A percentile compares a stretch with the other conserved stretches of the same genome.
These are phyloP conservation scores for Falco biarmicus DNA, from an alignment of 2,797 vertebrate genomes.

Conservation along the genomic window DNA sequence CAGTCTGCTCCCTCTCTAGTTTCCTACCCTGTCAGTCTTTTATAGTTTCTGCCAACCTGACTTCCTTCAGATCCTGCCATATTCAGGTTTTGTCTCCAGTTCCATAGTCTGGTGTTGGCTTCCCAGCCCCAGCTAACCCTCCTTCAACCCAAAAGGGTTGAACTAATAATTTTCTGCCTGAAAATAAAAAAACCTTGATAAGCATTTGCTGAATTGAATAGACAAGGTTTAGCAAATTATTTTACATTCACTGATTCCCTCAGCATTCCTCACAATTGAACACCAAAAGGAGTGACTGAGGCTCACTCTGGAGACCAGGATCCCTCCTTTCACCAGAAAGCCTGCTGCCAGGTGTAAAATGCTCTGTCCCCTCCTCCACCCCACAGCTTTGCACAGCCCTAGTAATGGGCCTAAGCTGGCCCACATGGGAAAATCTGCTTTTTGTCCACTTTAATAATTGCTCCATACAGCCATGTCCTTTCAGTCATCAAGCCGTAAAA, in stretches of 20 bases:
- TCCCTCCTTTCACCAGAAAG: background rate
- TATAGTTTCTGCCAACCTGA: background rate
- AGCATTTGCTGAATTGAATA: background rate
- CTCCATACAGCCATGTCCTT: background rate
- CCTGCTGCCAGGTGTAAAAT: background rate
- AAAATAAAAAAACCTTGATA: background rate
- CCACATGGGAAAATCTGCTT: background rate
- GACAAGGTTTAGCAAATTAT: background rate
- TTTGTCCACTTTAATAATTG: conserved; percentile 9
- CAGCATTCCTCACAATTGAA: background rate
- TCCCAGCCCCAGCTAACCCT: background rate
- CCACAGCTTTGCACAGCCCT: background rate
- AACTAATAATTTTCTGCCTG: background rate
- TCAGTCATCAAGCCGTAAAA: background rate
- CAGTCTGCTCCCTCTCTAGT: background rate
- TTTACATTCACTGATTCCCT: background rate
- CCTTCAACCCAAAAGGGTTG: background rate
- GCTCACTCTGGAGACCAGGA: background rate
- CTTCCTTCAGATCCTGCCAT: background rate
- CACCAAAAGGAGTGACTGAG: background rate
- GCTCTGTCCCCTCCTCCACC: background rate
- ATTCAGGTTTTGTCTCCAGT: background rate
- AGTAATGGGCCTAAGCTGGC: background rate
- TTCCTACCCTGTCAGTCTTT: background rate
- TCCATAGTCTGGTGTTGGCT: background rate